phyloP scores from a whole-genome alignment of 2,888 invertebrate species.

The Balanococcus diminutus region DNA sequence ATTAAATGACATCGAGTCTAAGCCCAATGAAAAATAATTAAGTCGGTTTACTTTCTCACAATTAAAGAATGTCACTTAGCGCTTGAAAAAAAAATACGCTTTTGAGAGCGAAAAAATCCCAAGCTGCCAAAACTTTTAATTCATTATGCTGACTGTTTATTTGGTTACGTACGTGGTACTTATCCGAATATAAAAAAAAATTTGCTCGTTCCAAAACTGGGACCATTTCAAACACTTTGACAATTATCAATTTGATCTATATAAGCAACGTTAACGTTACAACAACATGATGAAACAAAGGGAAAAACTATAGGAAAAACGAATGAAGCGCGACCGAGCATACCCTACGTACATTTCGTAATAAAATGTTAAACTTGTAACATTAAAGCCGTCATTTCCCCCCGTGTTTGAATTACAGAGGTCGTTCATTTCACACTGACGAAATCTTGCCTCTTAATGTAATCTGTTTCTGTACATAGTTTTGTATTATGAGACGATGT shows the following conservation, averaged over 20 bases:
- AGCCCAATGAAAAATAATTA: neutral
- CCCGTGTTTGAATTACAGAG: neutral
- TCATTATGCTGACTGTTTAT: neutral
- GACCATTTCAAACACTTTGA: constrained; percentile 21
- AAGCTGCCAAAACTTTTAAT: neutral
- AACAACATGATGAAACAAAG: constrained; percentile 51
- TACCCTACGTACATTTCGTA: constrained; percentile 33
- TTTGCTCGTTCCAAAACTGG: neutral
- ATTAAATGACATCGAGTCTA: neutral
- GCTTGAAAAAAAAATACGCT: neutral
- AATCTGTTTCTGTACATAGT: neutral
- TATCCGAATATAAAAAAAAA: neutral
- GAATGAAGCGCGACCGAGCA: constrained; percentile 53
- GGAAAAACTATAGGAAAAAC: no score
- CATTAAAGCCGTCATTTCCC: constrained; percentile 34
- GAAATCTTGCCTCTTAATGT: constrained; percentile 22
- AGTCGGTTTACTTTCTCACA: constrained; percentile 15
- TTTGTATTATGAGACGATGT: neutral
- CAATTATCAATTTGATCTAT: constrained; percentile 51
- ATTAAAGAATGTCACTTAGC: neutral
- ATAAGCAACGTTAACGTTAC: constrained; percentile 36
- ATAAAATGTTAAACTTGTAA: constrained; percentile 18
- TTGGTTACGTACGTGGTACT: neutral
- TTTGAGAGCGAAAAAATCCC: neutral
- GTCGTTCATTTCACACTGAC: constrained; percentile 26